These are phyloP conservation scores for Perca flavescens DNA, from an alignment of 2,113 vertebrate species.

Conservation along the genomic window DNA sequence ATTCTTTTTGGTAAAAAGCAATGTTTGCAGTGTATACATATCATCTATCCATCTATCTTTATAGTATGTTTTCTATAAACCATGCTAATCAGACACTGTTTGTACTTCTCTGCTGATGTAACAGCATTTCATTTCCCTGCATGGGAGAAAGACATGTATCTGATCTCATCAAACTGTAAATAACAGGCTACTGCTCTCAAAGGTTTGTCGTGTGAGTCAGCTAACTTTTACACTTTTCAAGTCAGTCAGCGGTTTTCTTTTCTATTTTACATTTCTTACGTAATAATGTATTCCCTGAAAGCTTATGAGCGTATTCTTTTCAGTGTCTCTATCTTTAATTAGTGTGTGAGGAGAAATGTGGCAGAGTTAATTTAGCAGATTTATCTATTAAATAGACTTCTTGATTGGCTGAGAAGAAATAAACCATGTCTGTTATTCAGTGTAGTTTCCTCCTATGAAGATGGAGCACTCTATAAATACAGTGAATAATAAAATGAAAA, in stretches of 20 bases:
- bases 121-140: neutral
- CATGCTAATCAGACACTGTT: neutral
- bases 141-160: neutral
- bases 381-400: neutral
- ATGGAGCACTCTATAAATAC: constrained; percentile 27
- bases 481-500: constrained; percentile 14
- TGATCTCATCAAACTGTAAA: neutral
- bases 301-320: neutral
- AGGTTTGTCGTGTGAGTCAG: neutral
- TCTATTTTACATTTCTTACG: neutral
- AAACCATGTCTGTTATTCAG: constrained; percentile 1
- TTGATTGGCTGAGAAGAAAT: neutral
- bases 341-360: neutral
- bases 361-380: neutral
- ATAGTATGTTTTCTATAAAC: neutral
- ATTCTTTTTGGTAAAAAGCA: neutral
- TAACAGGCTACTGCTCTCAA: neutral
- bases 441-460: neutral
- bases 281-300: neutral
- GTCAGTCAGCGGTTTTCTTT: neutral
- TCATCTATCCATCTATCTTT: neutral
- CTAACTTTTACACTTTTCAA: neutral
- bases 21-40: neutral
- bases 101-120: neutral
- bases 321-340: constrained; percentile 11